Base-by-base conservation (phyloP, 2,888 invertebrate genomes). In the Megalurothrips usitatus region DNA sequence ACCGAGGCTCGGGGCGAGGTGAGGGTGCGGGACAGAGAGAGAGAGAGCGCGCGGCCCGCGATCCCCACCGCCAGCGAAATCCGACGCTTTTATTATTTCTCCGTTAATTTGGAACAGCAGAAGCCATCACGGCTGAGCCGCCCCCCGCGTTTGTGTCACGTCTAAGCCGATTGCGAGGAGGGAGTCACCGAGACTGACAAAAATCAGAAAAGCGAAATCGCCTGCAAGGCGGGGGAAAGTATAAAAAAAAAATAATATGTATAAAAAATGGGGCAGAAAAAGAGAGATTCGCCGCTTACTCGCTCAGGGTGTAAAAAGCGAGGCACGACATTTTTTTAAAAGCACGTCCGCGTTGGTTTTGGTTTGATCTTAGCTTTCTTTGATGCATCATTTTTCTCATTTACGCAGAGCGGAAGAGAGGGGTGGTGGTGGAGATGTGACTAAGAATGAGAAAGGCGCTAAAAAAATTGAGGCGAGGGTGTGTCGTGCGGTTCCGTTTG, bases 371-470 rank as follows among this genome's bases (percentile, higher is more conserved):
- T 75, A 26, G 68, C 68, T 75, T 75, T 75, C 68, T 75, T 75
- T 75, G 68, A 75, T 75, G 68, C 68, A 75, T 75, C 68, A 75
- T 75, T 75, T 75, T 75, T 75, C 68, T 75, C 68, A 75, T 75
- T 75, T 75, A 75, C 23, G 23, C 68, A 26, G 26, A 75, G 68
- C 23, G 68, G 23, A 23, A 23, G 68, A 75, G 23, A 23, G 68
- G 26, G 23, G 26, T 23, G 26, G 68, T 26, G 34, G 6, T 2
- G 6, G 34, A 43, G 34, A 43, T 43, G 34, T 43, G 34, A 6
- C 34, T 43, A 6, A 43, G 34, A 43, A 43, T 4, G 34, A 43
- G 34, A 43, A 43, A 2, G 6, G 34, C 34, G 34, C 34, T 2
- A 2, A 4, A 17, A 52, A 58, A 58, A 58, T 14, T 14, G 14